Evolutionary conservation across 2,888 invertebrate genomes (phyloP).

Genomic region (Erebia aethiops): DNA sequence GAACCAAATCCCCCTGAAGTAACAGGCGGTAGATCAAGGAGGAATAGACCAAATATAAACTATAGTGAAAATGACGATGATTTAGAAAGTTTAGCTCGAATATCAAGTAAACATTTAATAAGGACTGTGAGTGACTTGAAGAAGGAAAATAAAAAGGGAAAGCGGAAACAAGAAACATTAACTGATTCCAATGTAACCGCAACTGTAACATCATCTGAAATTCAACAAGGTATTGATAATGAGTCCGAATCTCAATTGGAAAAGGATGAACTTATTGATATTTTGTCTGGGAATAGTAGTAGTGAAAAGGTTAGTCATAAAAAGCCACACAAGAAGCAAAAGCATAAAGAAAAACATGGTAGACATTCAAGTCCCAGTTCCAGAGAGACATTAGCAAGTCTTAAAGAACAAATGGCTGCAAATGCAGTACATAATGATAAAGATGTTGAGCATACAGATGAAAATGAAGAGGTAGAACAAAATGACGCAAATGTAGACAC

Average conservation of each 20-base stretch:
- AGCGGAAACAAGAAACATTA: conserved; percentile 61
- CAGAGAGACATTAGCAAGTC: conserved; percentile 41
- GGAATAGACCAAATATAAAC: conserved; percentile 77
- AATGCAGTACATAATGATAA: conserved; percentile 38
- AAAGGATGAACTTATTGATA: conserved; percentile 66
- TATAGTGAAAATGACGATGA: conserved; percentile 83
- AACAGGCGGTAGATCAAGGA: conserved; percentile 66
- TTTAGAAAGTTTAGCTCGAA: conserved; percentile 71
- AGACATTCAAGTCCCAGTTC: conserved; percentile 62
- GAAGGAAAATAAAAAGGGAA: conserved; percentile 70
- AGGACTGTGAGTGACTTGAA: conserved; percentile 73
- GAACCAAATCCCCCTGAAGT: conserved; percentile 75
- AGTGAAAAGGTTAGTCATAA: conserved; percentile 54
- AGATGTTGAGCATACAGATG: conserved; percentile 27
- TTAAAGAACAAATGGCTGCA: conserved; percentile 37
- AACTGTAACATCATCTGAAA: conserved; percentile 50
- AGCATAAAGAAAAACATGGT: conserved; percentile 56
- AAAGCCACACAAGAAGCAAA: conserved; percentile 64
- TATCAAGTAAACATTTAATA: conserved; percentile 59
- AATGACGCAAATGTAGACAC: conserved; percentile 38
- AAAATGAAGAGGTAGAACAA: conserved; percentile 25
- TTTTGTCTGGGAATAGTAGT: conserved; percentile 60
- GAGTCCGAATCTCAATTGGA: conserved; percentile 57
- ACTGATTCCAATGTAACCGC: conserved; percentile 46
- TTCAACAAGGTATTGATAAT: conserved; percentile 53